Evolutionary conservation across 2,797 vertebrate species (phyloP).

Genomic region (Rhinoraja longicauda): DNA sequence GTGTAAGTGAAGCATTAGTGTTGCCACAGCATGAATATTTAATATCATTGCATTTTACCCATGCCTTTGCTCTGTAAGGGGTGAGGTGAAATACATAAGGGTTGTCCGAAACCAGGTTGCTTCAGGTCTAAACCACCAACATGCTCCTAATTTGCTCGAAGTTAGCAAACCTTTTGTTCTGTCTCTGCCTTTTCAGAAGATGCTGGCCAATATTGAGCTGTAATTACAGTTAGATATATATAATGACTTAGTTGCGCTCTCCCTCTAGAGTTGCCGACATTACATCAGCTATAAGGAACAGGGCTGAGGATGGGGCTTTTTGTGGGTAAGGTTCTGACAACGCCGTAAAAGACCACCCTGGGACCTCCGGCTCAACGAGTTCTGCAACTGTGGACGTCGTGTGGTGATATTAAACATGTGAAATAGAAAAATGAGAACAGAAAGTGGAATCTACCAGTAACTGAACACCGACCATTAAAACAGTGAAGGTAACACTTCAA

Average conservation of each 20-base stretch:
- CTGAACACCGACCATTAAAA: too few species aligned
- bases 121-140: not conserved
- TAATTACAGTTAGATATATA: not conserved
- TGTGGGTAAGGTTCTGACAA: too few species aligned
- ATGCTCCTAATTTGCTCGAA: not conserved
- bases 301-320: too few species aligned
- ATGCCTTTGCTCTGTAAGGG: not conserved
- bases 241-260: not conserved
- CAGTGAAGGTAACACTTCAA: too few species aligned
- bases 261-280: not conserved
- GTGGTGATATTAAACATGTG: too few species aligned
- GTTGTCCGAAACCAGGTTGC: not conserved
- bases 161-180: not conserved
- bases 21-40: conserved; percentile 11
- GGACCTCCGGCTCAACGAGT: too few species aligned
- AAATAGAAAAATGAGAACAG: too few species aligned
- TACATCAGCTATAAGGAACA: too few species aligned
- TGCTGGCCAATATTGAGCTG: not conserved
- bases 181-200: not conserved
- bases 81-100: not conserved
- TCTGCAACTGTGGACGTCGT: too few species aligned
- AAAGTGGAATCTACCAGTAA: too few species aligned
- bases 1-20: not conserved
- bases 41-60: not conserved
- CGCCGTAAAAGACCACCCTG: too few species aligned